A percentile compares a stretch with the other conserved stretches of the same genome.
Conservation (phyloP, 2,888 invertebrate species). For the Horisme vitalbata region DNA sequence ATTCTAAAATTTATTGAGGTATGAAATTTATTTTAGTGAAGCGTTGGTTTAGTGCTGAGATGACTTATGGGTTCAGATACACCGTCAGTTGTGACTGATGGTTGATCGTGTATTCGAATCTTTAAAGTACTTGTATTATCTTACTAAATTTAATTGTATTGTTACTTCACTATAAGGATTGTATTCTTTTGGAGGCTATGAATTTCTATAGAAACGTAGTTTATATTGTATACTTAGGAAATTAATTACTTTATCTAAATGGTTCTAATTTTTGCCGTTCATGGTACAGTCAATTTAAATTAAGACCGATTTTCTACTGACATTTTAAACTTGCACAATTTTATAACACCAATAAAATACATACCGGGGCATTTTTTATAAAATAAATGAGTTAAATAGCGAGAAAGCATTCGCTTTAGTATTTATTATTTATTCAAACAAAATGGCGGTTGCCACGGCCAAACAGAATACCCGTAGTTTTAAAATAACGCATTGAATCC, state of each 20-base stretch:
- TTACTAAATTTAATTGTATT: conserved; percentile 16
- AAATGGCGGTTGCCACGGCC: background rate
- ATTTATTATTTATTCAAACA: background rate
- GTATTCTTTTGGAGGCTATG: conserved; percentile 25
- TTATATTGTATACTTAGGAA: conserved; percentile 19
- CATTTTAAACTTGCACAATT: background rate
- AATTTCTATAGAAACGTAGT: conserved; percentile 24
- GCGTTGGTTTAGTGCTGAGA: conserved; percentile 2
- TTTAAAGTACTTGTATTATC: too few relatives aligned
- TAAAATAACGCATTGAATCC: too few relatives aligned
- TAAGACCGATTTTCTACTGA: conserved; percentile 11
- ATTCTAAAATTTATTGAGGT: conserved; percentile 22
- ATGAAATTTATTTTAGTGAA: conserved; percentile 10
- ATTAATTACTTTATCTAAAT: too few relatives aligned
- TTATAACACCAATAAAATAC: too few relatives aligned
- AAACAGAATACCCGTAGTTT: too few relatives aligned
- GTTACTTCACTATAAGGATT: conserved; percentile 8
- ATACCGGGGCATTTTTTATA: too few relatives aligned
- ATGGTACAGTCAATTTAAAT: conserved; percentile 16
- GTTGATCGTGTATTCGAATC: too few relatives aligned
- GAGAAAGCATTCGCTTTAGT: too few relatives aligned
- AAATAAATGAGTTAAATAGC: too few relatives aligned
- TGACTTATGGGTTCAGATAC: background rate
- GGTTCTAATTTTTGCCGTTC: conserved; percentile 3
- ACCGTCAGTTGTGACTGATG: background rate